A percentile compares a stretch with the other conserved stretches of the same genome.
phyloP scores from a whole-genome alignment of 2,113 vertebrate species.

The Myiopsitta monachus region DNA sequence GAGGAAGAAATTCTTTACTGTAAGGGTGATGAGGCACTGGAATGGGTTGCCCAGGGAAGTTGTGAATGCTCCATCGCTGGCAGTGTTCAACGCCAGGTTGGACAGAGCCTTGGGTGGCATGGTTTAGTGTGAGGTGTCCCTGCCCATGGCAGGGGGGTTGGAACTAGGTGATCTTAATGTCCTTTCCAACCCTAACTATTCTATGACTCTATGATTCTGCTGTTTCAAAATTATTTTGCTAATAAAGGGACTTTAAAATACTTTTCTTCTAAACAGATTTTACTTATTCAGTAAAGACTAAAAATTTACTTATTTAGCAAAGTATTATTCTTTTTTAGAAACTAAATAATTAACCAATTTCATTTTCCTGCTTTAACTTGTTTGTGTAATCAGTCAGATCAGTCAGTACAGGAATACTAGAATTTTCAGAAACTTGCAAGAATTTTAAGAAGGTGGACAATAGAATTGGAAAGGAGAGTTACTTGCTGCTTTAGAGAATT shows the following conservation, averaged over 20 bases:
- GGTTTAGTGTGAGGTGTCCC: too few relatives aligned
- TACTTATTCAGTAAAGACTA: neutral
- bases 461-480: neutral
- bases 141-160: too few relatives aligned
- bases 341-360: neutral
- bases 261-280: neutral
- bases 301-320: neutral
- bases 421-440: neutral
- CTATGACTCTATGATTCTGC: too few relatives aligned
- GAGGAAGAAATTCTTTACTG: too few relatives aligned
- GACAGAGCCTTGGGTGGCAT: too few relatives aligned
- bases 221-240: neutral
- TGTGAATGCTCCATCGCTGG: too few relatives aligned
- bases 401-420: neutral
- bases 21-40: too few relatives aligned
- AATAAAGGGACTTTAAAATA: neutral
- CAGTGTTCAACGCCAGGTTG: too few relatives aligned
- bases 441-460: neutral
- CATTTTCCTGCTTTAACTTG: neutral
- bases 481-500: neutral
- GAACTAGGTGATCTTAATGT: too few relatives aligned
- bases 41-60: too few relatives aligned
- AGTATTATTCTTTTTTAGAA: neutral
- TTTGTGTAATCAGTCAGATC: neutral
- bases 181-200: too few relatives aligned